Base-by-base conservation (phyloP, 2,797 vertebrate species). In the Paramormyrops hopkinsi region DNA sequence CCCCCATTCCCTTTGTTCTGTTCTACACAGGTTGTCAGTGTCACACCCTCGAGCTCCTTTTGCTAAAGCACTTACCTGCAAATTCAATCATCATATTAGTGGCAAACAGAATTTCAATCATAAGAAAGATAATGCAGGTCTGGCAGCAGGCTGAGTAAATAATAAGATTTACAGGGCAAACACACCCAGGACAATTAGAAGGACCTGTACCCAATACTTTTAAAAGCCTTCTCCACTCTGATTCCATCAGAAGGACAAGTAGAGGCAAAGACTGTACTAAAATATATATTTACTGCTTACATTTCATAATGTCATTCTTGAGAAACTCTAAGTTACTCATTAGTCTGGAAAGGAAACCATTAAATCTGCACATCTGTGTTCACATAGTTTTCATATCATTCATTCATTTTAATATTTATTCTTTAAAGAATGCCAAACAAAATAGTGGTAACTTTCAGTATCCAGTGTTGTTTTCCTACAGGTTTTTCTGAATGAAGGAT, bases 231-330 rank as follows among this genome's bases (percentile, higher is more conserved):
- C 95, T 95, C 95, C 94, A 94, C 94, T 94, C 93, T 94, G 88
- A 50, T 25, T 62, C 90, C 94, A 93, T 94, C 95, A 95, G 96
- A 95, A 94, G 94, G 95, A 94, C 95, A 95, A 94, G 95, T 4
- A 82, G 19, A 22, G 17, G 89, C 65, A 94, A 95, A 82, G 76
- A 95, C 95, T 54, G 51, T 94, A 94, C 94, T 94, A 95, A 96
- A 94, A 96, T 95, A 96, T 95, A 96, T 96, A 95, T 96, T 96
- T 96, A 96, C 96, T 95, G 95, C 94, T 93, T 95, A 94, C 95
- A 95, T 96, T 94, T 91, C 89, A 91, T 90, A 59, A 85, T 25
- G 22, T 87, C 65, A 76, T 95, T 95, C 95, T 95, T 94, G 96
- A 94, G 94, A 94, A 95, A 94, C n/a, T 48, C 14, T 82, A 83